A percentile compares a stretch with the other conserved stretches of the same genome.
phyloP scores from a whole-genome alignment of 2,797 vertebrate species.

The Phalanger gymnotis region DNA sequence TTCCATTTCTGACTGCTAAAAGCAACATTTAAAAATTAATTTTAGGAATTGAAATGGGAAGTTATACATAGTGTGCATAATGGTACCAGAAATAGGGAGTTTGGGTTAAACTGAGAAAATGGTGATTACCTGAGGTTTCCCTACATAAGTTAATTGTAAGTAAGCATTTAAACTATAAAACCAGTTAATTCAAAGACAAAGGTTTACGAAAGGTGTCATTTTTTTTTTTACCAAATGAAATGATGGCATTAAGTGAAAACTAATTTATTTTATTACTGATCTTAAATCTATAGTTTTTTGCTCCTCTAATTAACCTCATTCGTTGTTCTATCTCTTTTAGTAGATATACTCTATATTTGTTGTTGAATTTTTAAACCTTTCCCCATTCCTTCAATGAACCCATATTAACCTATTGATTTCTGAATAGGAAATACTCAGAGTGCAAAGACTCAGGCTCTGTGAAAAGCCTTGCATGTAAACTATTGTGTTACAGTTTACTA shows the following conservation, averaged over 20 bases:
- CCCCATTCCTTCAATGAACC: not conserved
- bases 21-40: slow-evolving; percentile 17
- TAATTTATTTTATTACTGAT: not conserved
- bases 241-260: not conserved
- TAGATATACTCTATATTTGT: not conserved
- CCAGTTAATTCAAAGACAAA: not conserved
- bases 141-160: not conserved
- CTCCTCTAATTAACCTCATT: not conserved
- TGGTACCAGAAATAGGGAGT: not conserved
- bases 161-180: not conserved
- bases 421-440: not conserved
- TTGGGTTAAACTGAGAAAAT: not conserved
- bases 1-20: not conserved
- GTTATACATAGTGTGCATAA: not conserved
- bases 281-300: not conserved
- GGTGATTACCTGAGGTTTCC: not conserved
- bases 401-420: not conserved
- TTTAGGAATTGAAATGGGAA: not conserved
- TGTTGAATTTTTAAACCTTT: not conserved
- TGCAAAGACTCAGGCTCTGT: not conserved
- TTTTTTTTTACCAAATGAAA: not conserved
- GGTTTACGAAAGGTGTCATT: not conserved
- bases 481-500: not conserved
- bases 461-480: not conserved
- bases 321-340: not conserved